Percentiles rank a stretch among this genome's conserved stretches.
phyloP scores from a whole-genome alignment of 2,888 invertebrate genomes.

The Eugnorisma glareosa region DNA sequence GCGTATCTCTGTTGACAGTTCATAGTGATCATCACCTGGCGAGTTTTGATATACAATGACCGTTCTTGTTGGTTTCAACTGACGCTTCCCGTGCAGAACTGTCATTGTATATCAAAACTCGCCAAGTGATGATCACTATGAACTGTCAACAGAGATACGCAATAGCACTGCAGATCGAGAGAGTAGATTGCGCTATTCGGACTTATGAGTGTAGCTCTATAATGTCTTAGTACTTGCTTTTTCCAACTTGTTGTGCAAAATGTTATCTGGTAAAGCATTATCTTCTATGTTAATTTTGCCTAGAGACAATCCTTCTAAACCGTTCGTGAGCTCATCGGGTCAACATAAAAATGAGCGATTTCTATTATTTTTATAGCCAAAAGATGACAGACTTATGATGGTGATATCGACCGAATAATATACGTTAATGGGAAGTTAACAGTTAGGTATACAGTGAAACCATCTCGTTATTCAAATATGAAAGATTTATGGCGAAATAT shows the following conservation, averaged over 20 bases:
- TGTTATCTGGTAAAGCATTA: neutral
- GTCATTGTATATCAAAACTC: no score
- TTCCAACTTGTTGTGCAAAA: neutral
- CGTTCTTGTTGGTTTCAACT: no score
- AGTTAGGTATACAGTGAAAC: slow-evolving; percentile 9
- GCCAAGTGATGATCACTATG: no score
- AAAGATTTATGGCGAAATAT: slow-evolving; percentile 28
- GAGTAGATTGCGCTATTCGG: neutral
- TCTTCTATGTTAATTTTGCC: neutral
- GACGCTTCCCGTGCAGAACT: no score
- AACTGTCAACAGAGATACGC: no score
- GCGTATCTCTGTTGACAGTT: no score
- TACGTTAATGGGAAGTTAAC: slow-evolving; percentile 24
- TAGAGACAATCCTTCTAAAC: slow-evolving; percentile 3
- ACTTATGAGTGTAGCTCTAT: neutral
- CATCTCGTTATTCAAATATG: slow-evolving; percentile 23
- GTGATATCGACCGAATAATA: slow-evolving; percentile 30
- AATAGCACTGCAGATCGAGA: no score
- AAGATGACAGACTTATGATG: slow-evolving; percentile 31
- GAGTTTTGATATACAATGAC: no score
- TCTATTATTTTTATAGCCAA: slow-evolving; percentile 20
- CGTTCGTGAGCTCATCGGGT: slow-evolving; percentile 18
- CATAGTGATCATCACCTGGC: no score
- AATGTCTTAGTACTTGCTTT: neutral
- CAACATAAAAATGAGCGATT: slow-evolving; percentile 15